Conservation (phyloP, 2,888 invertebrate species). For the Ophonus ardosiacus region DNA sequence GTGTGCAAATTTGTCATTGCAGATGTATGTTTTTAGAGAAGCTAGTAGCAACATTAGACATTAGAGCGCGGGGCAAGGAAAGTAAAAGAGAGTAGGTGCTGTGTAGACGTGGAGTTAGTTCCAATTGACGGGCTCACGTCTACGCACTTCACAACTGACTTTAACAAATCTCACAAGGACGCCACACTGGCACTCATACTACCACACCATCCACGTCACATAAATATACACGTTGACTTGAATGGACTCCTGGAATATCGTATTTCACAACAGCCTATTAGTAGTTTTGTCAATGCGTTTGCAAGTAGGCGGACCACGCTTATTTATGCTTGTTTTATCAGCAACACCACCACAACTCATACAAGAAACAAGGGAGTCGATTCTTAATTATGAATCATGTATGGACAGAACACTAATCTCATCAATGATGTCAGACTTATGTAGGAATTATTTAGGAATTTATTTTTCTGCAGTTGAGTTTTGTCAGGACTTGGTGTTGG, state of each 20-base stretch:
- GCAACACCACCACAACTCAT: conserved; percentile 2
- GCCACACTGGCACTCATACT: conserved; percentile 39
- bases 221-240: conserved; percentile 45
- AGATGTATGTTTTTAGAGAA: conserved; percentile 47
- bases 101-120: conserved; percentile 53
- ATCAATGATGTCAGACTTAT: no score
- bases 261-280: conserved; percentile 47
- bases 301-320: conserved; percentile 28
- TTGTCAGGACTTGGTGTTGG: no score
- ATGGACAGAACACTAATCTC: no score
- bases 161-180: conserved; percentile 64
- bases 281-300: conserved; percentile 47
- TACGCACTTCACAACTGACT: conserved; percentile 64
- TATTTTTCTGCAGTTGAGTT: no score
- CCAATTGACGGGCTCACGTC: conserved; percentile 64
- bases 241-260: conserved; percentile 52
- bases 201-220: conserved; percentile 10
- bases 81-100: conserved; percentile 61
- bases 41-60: conserved; percentile 54
- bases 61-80: conserved; percentile 33
- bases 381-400: no score
- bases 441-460: no score
- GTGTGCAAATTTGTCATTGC: not conserved
- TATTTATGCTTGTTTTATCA: conserved; percentile 46
- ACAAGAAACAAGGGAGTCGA: no score